phyloP scores from a whole-genome alignment of 2,113 vertebrate genomes.

The Hemichromis elongatus region DNA sequence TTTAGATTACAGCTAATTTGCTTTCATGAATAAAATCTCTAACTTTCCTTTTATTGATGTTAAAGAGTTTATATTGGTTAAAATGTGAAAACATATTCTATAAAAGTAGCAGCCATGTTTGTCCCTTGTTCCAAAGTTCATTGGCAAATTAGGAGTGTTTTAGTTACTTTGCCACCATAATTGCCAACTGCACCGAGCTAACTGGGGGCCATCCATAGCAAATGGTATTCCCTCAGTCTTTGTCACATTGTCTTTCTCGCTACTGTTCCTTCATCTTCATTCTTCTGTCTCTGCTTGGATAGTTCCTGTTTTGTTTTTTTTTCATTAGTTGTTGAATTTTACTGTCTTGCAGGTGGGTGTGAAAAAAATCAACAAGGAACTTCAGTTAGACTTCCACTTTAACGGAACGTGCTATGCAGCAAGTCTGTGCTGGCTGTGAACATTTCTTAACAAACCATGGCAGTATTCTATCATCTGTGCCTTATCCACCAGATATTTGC shows the following conservation, averaged over 20 bases:
- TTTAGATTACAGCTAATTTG: neutral
- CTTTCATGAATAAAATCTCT: neutral
- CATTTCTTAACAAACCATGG: neutral
- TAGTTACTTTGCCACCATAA: neutral
- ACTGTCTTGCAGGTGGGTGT: too few relatives aligned
- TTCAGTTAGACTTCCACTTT: too few relatives aligned
- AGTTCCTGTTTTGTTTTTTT: neutral
- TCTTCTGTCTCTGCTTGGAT: neutral
- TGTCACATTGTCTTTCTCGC: neutral
- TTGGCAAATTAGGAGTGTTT: neutral
- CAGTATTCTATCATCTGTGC: neutral
- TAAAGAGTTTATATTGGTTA: neutral
- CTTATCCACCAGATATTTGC: neutral
- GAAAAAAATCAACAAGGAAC: too few relatives aligned
- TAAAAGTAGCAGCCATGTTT: neutral
- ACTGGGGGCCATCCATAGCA: neutral
- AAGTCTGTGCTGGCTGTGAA: neutral
- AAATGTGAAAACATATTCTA: neutral
- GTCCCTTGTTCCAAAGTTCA: neutral
- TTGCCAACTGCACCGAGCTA: neutral
- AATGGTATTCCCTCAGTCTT: neutral
- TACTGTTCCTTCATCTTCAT: neutral
- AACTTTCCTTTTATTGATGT: neutral
- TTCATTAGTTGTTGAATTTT: neutral
- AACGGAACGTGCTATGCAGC: too few relatives aligned